Evolutionary conservation across 2,888 invertebrate species (phyloP), one percentile per base, ranked within the genome.

Genomic region (Cheiracanthium punctorium): DNA sequence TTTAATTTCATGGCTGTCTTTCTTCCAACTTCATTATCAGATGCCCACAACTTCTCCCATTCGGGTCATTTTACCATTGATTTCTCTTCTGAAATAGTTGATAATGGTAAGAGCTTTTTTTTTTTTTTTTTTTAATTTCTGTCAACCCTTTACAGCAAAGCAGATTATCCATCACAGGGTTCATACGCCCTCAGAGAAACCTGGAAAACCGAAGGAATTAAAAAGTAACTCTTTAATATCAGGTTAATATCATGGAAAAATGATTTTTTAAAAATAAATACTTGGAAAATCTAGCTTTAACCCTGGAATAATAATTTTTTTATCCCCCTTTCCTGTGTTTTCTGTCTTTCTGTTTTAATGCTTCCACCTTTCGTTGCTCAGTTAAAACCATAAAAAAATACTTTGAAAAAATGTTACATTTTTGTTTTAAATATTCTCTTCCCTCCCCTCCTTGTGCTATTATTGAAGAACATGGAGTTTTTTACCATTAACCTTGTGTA

Each of bases 81-180:
- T 41, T 87, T 87, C 80, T 82, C 87, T 65, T 82, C 87, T 4
- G 82, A 87, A 87, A 71, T 87, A 24, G 80, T 87, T 8, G 87
- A 87, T 69, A 87, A 87, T 80, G 87, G 87, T 87, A 37, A 82
- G 64, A 30, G 1, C 30, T 29, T 24, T 17, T 65, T 37, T 32
- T 65, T n/a, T 5, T 74, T 24, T n/a, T 76, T 14, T 1, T 74
- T 58, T 20, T 58, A 7, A 8, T 24, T 10, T 12, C n/a, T n/a
- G n/a, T n/a, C n/a, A n/a, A n/a, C n/a, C n/a, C n/a, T n/a, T n/a
- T n/a, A n/a, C n/a, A n/a, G n/a, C n/a, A n/a, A n/a, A n/a, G n/a
- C n/a, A n/a, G n/a, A n/a, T n/a, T n/a, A n/a, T n/a, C n/a, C n/a
- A n/a, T n/a, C n/a, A n/a, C n/a, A n/a, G n/a, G n/a, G n/a, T n/a